Evolutionary conservation across 30 jellyfish, hydroid and myxozoan species (phyloP).

Genomic region (Rhopilema esculentum): DNA sequence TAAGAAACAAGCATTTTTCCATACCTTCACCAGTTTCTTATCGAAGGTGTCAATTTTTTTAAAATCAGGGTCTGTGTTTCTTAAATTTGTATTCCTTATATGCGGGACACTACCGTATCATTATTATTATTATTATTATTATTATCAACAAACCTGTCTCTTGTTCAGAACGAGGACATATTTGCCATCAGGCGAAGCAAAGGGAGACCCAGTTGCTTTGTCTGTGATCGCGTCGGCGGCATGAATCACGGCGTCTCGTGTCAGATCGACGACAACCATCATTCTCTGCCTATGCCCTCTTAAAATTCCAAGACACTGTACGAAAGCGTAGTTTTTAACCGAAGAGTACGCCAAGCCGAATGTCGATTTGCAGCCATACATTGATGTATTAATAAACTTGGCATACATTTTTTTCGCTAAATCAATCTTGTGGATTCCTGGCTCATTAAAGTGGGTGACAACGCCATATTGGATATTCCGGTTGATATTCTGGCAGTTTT

Average conservation of each 20-base stretch:
- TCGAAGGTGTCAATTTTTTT: too few species aligned
- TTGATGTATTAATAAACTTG: slow-evolving; percentile 22
- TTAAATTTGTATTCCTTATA: too few species aligned
- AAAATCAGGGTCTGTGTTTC: too few species aligned
- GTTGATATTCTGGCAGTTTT: slow-evolving; percentile 40
- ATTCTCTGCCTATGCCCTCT: slow-evolving; percentile 4
- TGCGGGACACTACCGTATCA: not conserved
- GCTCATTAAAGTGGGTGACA: slow-evolving; percentile 39
- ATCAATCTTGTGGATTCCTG: slow-evolving; percentile 49
- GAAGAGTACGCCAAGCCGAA: slow-evolving; percentile 48
- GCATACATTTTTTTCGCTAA: slow-evolving; percentile 5
- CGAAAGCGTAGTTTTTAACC: slow-evolving; percentile 28
- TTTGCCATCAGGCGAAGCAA: slow-evolving; percentile 56
- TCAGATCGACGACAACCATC: slow-evolving; percentile 32
- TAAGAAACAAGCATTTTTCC: too few species aligned
- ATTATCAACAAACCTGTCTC: slow-evolving; percentile 19
- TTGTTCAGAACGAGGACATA: slow-evolving; percentile 26
- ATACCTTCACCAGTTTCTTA: too few species aligned
- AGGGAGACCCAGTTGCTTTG: slow-evolving; percentile 29
- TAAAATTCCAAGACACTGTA: slow-evolving; percentile 47
- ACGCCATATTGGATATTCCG: slow-evolving; percentile 23
- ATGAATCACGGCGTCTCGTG: slow-evolving; percentile 19
- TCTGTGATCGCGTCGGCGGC: slow-evolving; percentile 13
- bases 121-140: too few species aligned
- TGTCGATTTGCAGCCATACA: slow-evolving; percentile 32